These are phyloP conservation scores for Galemys pyrenaicus DNA, from an alignment of 2,113 vertebrate species.

Conservation along the genomic window DNA sequence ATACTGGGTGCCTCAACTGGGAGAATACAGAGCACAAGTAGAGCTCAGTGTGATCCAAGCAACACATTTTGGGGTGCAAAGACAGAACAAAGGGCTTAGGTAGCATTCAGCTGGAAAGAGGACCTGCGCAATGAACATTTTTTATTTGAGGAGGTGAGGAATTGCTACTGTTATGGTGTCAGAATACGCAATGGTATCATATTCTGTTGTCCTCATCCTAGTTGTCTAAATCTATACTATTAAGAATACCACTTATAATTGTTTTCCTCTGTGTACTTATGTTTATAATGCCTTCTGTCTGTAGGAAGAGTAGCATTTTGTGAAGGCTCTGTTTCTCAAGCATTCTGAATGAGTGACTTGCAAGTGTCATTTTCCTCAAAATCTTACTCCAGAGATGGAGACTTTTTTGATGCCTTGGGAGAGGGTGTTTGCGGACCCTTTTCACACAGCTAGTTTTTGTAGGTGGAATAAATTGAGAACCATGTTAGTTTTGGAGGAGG, in stretches of 20 bases:
- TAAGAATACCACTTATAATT: neutral
- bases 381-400: neutral
- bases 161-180: neutral
- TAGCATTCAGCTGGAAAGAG: neutral
- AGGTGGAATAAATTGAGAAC: neutral
- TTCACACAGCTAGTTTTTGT: neutral
- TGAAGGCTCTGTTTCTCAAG: neutral
- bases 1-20: neutral
- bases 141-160: neutral
- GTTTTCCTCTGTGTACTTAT: neutral
- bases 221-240: neutral
- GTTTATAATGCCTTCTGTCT: neutral
- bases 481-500: neutral
- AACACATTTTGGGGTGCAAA: neutral
- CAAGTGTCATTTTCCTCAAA: neutral
- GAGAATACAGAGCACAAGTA: neutral
- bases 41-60: neutral
- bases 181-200: neutral
- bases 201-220: neutral
- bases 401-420: neutral
- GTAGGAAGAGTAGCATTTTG: neutral
- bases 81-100: neutral
- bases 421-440: neutral
- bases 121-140: neutral
- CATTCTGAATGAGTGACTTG: neutral